Base-by-base conservation (phyloP, 1,140 invertebrate species). In the Drosophila aff. region DNA sequence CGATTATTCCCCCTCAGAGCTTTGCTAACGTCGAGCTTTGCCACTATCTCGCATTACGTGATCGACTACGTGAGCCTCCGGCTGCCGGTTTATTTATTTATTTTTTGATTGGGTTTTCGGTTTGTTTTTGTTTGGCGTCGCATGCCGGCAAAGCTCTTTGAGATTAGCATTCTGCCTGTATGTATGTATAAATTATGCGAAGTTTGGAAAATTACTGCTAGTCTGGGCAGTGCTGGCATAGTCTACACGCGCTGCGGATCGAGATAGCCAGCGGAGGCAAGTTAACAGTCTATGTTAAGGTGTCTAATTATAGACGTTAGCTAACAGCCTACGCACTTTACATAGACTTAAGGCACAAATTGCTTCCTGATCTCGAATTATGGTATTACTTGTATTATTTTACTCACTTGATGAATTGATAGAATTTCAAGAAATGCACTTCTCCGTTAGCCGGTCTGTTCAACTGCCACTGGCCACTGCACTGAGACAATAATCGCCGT, bases 401-500 rank as follows among this genome's bases (percentile, higher is more conserved):
- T 33, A 77, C 75, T 78, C 62, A 78, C 75, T 71, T 59, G 65
- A 62, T 62, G 21, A 26, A 49, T 57, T 44, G n/a, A 44, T 40
- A 8, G 57, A 76, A 60, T 41, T 44, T 57, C 13, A 78, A 71
- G 75, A 78, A 69, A 62, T 78, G 18, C 65, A 58, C 74, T 31
- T 59, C 38, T 31, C 23, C 36, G 62, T 46, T 57, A 47, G 74
- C 64, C 74, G 55, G 52, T 38, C 75, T 40, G 40, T 52, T 41
- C 33, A 69, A 62, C 75, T 67, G 40, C 58, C 59, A 71, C 68
- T 71, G 61, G 28, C 73, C 52, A 79, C 80, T 68, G 72, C 59
- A 71, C 74, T 82, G 80, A 49, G 64, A 72, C 76, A 79, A 79
- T 79, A 79, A 79, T 79, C 76, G 76, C 13, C 4, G 46, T 21